These are phyloP conservation scores for Pithys albifrons DNA, from an alignment of 2,113 vertebrate genomes.

Conservation along the genomic window DNA sequence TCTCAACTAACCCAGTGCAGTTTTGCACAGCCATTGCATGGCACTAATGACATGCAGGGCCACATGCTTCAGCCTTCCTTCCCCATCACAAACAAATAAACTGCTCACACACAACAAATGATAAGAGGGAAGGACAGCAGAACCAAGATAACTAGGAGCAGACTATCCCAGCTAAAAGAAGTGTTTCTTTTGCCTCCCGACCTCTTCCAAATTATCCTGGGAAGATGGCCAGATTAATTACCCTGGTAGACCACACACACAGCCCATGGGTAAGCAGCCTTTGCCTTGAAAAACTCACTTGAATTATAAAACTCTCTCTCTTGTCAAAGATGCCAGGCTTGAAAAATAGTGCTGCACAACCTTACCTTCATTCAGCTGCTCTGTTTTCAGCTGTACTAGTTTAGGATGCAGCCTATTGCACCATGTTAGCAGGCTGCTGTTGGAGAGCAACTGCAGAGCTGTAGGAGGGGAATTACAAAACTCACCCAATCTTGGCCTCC, in stretches of 20 bases:
- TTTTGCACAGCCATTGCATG: not conserved
- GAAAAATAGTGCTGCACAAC: not conserved
- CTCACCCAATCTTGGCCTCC: not conserved
- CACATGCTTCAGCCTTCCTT: not conserved
- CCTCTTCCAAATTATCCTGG: not conserved
- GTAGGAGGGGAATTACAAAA: not conserved
- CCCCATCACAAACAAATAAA: not conserved
- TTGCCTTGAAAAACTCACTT: not conserved
- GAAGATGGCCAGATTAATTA: slow-evolving; percentile 37
- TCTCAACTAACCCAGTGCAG: not conserved
- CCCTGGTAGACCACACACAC: slow-evolving; percentile 39
- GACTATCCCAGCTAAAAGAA: not conserved
- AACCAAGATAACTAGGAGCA: not conserved
- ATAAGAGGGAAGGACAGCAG: not conserved
- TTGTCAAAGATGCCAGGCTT: not conserved
- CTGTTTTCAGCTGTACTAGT: not conserved
- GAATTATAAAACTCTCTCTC: not conserved
- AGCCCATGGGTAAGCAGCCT: not conserved
- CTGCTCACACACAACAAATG: not conserved
- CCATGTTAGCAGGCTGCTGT: not conserved
- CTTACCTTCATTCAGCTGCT: not conserved
- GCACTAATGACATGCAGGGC: not conserved
- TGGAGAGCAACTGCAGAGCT: not conserved
- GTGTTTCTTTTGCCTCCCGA: not conserved
- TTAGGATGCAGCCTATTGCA: not conserved